A percentile compares a stretch with the other conserved stretches of the same genome.
These are phyloP conservation scores for sheep (Ovis aries) DNA, from an alignment of 2,113 vertebrate genomes.

Conservation along the genomic window DNA sequence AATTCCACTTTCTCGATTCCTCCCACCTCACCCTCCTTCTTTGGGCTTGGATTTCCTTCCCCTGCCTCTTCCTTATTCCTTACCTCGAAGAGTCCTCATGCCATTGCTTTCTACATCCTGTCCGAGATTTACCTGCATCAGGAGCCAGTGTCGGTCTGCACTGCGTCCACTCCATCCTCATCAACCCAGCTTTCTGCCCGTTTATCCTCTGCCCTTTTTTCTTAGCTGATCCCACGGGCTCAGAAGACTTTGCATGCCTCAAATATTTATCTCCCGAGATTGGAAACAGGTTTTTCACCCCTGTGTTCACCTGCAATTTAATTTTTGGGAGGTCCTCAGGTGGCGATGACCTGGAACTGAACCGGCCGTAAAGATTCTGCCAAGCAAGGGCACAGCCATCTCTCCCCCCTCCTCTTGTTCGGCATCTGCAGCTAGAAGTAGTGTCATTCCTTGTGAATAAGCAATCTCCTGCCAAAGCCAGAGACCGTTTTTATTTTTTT, in stretches of 20 bases:
- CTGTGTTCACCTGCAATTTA: too few species aligned
- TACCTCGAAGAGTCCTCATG: accelerated
- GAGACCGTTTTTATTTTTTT: not conserved
- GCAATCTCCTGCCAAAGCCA: not conserved
- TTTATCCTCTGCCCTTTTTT: not conserved
- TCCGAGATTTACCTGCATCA: accelerated
- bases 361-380: not conserved
- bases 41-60: too few species aligned
- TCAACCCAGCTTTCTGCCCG: accelerated
- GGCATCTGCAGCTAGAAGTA: accelerated
- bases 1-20: not conserved
- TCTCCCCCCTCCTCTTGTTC: not conserved
- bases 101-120: accelerated
- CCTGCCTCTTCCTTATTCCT: not conserved
- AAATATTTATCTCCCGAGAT: not conserved
- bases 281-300: not conserved
- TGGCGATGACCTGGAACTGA: accelerated
- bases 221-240: not conserved
- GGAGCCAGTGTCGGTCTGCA: accelerated
- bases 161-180: accelerated
- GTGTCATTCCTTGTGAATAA: not conserved
- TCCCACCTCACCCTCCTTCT: not conserved
- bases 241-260: not conserved
- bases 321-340: not conserved
- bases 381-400: not conserved